phyloP scores from a whole-genome alignment of 2,888 invertebrate genomes.

The Tanypteryx hageni region DNA sequence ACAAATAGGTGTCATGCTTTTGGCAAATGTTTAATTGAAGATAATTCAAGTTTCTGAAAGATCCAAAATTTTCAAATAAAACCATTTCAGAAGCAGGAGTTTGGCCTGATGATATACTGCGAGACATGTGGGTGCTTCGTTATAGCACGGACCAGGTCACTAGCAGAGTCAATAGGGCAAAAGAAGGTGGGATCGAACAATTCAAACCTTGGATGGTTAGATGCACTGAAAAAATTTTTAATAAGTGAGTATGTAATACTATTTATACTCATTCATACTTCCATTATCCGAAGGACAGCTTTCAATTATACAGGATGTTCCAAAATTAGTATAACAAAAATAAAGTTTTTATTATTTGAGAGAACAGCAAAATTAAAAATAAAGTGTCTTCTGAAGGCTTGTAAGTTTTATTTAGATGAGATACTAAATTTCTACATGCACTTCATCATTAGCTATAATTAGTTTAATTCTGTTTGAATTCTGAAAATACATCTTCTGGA shows the following conservation, averaged over 20 bases:
- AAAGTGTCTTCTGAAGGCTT: too few species aligned
- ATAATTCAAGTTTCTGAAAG: neutral
- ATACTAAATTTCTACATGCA: too few species aligned
- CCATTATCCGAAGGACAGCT: too few species aligned
- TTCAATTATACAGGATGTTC: too few species aligned
- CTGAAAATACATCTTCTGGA: too few species aligned
- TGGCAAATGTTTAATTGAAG: neutral
- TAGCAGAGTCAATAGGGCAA: neutral
- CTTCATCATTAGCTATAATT: too few species aligned
- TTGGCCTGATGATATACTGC: neutral
- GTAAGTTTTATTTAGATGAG: too few species aligned
- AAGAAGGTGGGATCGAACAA: neutral
- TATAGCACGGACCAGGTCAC: neutral
- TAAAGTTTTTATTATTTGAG: too few species aligned
- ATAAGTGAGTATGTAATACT: neutral
- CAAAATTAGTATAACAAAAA: too few species aligned
- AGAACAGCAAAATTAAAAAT: too few species aligned
- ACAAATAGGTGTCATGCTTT: neutral
- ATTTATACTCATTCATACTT: too few species aligned
- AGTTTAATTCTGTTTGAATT: too few species aligned
- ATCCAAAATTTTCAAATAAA: neutral
- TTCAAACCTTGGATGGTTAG: constrained; percentile 52
- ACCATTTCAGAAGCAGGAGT: constrained; percentile 12
- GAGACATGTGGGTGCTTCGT: constrained; percentile 46
- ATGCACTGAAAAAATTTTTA: constrained; percentile 29